phyloP scores from a whole-genome alignment of 2,797 vertebrate species.

The Pyrocephalus nanus region DNA sequence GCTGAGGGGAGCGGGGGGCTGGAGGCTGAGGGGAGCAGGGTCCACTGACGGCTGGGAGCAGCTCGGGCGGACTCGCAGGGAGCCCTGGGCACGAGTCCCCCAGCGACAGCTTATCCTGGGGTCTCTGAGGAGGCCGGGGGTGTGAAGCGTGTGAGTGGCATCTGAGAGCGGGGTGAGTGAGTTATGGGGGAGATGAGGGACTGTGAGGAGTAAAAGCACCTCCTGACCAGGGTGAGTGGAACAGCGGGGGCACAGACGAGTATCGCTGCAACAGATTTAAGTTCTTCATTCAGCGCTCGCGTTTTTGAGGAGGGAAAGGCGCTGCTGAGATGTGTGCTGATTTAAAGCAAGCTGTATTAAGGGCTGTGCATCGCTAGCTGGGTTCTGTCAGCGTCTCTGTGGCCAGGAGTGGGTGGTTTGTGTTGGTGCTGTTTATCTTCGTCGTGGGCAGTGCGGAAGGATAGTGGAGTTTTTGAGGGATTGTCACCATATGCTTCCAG shows the following conservation, averaged over 20 bases:
- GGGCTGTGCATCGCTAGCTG: fast-evolving
- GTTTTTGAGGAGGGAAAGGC: neutral
- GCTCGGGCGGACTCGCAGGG: neutral
- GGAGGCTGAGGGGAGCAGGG: neutral
- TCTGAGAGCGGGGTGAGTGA: neutral
- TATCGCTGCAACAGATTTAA: fast-evolving
- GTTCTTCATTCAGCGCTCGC: fast-evolving
- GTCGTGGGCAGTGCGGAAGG: fast-evolving
- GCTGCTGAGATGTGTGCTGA: neutral
- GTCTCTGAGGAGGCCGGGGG: neutral
- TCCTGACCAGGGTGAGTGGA: fast-evolving
- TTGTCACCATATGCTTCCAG: neutral
- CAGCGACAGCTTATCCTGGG: neutral
- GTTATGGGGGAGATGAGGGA: neutral
- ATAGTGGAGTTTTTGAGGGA: fast-evolving
- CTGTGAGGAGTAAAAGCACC: fast-evolving
- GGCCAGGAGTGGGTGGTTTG: neutral
- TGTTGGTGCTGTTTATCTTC: neutral
- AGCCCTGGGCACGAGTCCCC: neutral
- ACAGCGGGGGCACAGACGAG: fast-evolving
- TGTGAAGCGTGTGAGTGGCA: neutral
- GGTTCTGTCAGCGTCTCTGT: neutral
- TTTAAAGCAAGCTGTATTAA: fast-evolving
- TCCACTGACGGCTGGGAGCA: no score
- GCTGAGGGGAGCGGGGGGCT: neutral